Evolutionary conservation across 2,797 vertebrate genomes (phyloP).

Genomic region (Liparis tanakae): DNA sequence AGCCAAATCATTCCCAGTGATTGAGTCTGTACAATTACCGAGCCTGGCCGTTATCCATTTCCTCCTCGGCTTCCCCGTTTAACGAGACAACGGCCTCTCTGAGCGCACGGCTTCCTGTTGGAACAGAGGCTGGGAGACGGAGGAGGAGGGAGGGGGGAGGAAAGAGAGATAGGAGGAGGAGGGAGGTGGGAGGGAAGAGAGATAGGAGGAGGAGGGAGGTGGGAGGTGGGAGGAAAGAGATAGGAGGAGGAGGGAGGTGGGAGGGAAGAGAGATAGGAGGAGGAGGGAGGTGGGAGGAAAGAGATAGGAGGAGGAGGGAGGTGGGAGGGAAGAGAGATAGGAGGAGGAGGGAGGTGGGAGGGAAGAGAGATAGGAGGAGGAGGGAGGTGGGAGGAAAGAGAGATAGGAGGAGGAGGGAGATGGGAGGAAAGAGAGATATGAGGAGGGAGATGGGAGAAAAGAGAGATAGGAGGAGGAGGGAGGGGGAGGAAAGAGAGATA

Average conservation of each 20-base stretch:
- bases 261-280: neutral
- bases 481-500: no score
- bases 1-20: constrained; percentile 32
- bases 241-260: constrained; percentile 26
- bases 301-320: constrained; percentile 20
- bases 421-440: no score
- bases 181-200: neutral
- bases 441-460: constrained; percentile 17
- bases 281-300: no score
- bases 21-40: constrained; percentile 50
- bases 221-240: no score
- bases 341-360: no score
- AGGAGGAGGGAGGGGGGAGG: constrained; percentile 22
- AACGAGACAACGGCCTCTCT: constrained; percentile 47
- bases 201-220: neutral
- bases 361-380: no score
- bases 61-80: constrained; percentile 48
- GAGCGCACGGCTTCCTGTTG: constrained; percentile 37
- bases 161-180: neutral
- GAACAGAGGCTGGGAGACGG: constrained; percentile 34
- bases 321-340: constrained; percentile 3
- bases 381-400: constrained; percentile 18
- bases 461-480: neutral
- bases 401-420: neutral
- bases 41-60: constrained; percentile 58